Percentiles rank a stretch among this genome's conserved stretches.
phyloP scores from a whole-genome alignment of 2,113 vertebrate genomes.

The Aythya baeri region DNA sequence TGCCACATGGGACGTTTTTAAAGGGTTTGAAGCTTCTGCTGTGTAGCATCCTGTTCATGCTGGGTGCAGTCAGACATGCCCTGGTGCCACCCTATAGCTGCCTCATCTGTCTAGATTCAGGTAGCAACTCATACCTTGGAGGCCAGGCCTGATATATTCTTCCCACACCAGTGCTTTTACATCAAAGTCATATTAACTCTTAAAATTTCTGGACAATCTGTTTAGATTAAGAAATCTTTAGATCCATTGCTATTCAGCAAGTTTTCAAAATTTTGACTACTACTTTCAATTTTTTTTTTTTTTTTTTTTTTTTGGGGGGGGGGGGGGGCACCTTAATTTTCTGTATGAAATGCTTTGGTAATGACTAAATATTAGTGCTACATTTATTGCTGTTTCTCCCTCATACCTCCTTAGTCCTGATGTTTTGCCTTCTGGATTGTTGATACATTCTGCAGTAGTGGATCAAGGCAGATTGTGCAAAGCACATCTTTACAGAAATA shows the following conservation, averaged over 20 bases:
- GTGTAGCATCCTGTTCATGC: background rate
- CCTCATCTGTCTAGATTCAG: background rate
- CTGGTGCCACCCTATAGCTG: background rate
- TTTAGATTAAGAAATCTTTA: background rate
- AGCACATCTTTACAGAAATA: background rate
- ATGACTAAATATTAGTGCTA: background rate
- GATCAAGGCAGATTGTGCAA: background rate
- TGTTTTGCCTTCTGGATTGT: background rate
- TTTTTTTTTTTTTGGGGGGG: no score
- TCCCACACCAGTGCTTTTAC: background rate
- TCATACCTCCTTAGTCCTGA: background rate
- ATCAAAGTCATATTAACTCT: background rate
- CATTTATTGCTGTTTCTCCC: background rate
- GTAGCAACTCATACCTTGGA: background rate
- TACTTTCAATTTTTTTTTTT: background rate
- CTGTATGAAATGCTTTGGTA: background rate
- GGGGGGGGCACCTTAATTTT: background rate
- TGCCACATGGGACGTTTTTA: background rate
- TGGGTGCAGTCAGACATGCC: background rate
- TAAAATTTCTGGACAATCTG: background rate
- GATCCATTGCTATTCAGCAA: background rate
- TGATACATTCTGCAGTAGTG: background rate
- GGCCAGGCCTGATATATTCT: background rate
- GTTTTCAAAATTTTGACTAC: background rate
- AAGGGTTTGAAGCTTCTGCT: background rate